Base-by-base conservation (phyloP, 2,888 invertebrate genomes). In the Acheta domesticus region DNA sequence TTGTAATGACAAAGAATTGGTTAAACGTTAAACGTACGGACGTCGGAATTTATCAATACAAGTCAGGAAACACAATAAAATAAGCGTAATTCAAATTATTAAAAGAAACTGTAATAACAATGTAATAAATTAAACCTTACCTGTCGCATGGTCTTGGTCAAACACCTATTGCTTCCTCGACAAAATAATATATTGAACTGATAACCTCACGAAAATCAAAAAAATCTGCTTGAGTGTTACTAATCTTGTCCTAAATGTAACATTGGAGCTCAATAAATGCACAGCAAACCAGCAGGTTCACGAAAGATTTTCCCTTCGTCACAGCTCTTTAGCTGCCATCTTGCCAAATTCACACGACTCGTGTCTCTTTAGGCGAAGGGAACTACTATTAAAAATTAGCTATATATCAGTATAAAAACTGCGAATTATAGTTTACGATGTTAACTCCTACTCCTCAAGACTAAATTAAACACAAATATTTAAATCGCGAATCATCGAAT, bases 301-400 rank as follows among this genome's bases (percentile, higher is more conserved):
- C 19, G 48, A 62, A 48, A 49, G 48, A n/a, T 77, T 21, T 77
- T 20, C 77, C 50, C n/a, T 48, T 48, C 76, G 78, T 80, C 80
- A 77, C 62, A 74, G 78, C 78, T 78, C 79, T 76, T 80, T 78
- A 62, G 81, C 82, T 82, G 82, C 82, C 82, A 82, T 82, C 81
- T 82, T 82, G 81, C 77, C 77, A 49, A 77, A 78, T 76, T 49
- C 74, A n/a, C 62, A 62, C 74, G 76, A 80, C 79, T 79, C 81
- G 80, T 81, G 80, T 49, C 36, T 19, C 74, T n/a, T 74, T 62
- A 11, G 20, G 48, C 21, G 50, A 77, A 77, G 21, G 50, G 74
- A 62, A 21, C 21, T 74, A 79, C 19, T 8, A 50, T 21, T n/a
- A 21, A 49, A 50, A 20, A 4, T 62, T n/a, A 14, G 14, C 62